These are phyloP conservation scores for Drosophila nannoptera DNA, from an alignment of 1,140 invertebrate genomes.

Conservation along the genomic window DNA sequence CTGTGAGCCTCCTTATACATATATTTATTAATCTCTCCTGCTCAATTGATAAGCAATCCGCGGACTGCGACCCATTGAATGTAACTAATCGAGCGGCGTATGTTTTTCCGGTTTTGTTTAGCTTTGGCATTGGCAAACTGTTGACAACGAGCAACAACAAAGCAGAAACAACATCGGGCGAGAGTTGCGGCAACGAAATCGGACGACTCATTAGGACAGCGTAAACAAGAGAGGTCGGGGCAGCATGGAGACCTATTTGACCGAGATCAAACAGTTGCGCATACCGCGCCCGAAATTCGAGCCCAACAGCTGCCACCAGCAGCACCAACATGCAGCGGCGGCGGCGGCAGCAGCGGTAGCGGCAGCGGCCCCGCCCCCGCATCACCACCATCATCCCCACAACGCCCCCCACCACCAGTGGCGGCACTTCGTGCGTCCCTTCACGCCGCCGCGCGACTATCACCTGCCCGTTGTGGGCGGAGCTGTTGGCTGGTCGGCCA, in stretches of 20 bases:
- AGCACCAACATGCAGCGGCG: slow-evolving; percentile 81
- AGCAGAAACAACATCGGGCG: slow-evolving; percentile 48
- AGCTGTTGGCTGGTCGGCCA: slow-evolving; percentile 37
- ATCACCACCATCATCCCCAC: slow-evolving; percentile 47
- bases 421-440: slow-evolving; percentile 78
- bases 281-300: slow-evolving; percentile 91
- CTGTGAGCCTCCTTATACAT: not conserved
- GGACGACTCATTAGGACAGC: slow-evolving; percentile 54
- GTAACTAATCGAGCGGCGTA: not conserved
- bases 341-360: slow-evolving; percentile 67
- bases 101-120: slow-evolving; percentile 3
- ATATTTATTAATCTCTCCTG: not conserved
- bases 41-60: too few relatives aligned
- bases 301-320: slow-evolving; percentile 84
- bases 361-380: slow-evolving; percentile 37
- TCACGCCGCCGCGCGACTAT: slow-evolving; percentile 77
- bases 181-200: slow-evolving; percentile 46
- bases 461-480: slow-evolving; percentile 58
- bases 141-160: slow-evolving; percentile 46
- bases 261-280: slow-evolving; percentile 88
- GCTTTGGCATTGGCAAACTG: slow-evolving; percentile 20
- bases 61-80: not conserved
- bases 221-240: slow-evolving; percentile 21
- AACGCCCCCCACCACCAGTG: slow-evolving; percentile 56
- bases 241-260: slow-evolving; percentile 89